Evolutionary conservation across 2,888 invertebrate genomes (phyloP).

Genomic region (Dynastes grantii): DNA sequence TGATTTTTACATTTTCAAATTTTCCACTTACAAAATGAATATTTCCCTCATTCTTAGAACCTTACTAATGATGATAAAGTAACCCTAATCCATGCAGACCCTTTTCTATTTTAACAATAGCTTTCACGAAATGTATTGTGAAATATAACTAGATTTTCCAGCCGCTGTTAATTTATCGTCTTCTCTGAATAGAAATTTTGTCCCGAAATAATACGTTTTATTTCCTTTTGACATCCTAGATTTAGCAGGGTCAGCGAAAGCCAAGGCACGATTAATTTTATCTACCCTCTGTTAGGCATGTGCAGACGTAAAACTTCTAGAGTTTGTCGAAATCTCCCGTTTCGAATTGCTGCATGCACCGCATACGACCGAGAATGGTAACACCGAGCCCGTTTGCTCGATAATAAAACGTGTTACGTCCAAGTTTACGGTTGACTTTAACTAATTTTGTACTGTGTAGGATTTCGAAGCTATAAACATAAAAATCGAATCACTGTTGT

Average conservation of each 20-base stretch:
- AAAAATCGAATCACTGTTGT: background rate
- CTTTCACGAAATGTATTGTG: background rate
- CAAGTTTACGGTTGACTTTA: constrained; percentile 19
- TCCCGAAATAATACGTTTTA: constrained; percentile 16
- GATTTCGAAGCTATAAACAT: background rate
- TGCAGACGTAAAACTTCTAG: constrained; percentile 22
- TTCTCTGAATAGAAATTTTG: background rate
- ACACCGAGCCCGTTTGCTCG: background rate
- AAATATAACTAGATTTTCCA: background rate
- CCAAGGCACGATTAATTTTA: constrained; percentile 31
- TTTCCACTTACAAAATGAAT: too few relatives aligned
- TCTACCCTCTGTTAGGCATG: constrained; percentile 7
- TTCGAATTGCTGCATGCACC: constrained; percentile 1
- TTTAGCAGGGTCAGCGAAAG: constrained; percentile 19
- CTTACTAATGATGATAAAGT: too few relatives aligned
- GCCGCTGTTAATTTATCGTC: background rate
- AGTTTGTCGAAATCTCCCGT: constrained; percentile 24
- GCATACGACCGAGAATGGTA: background rate
- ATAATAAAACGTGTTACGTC: constrained; percentile 11
- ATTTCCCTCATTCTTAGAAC: too few relatives aligned
- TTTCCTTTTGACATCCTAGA: constrained; percentile 29
- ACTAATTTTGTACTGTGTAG: constrained; percentile 6
- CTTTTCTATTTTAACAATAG: too few relatives aligned
- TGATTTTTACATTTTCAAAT: too few relatives aligned
- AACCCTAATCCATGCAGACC: too few relatives aligned